A percentile compares a stretch with the other conserved stretches of the same genome.
Evolutionary conservation across 2,888 invertebrate genomes (phyloP).

Genomic region (Parnassius smintheus): DNA sequence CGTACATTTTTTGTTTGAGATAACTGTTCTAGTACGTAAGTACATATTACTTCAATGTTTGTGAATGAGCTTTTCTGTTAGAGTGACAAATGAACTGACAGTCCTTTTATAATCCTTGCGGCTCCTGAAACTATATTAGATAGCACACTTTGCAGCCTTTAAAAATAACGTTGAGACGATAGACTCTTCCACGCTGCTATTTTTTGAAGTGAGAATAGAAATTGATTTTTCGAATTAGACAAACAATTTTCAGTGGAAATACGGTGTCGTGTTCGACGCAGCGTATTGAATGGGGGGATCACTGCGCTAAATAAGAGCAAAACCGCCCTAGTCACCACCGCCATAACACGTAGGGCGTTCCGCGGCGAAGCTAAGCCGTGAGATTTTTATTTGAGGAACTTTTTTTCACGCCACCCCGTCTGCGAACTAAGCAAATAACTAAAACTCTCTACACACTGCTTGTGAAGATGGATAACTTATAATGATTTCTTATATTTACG

Average conservation of each 20-base stretch:
- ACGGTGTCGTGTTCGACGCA: slow-evolving; percentile 27
- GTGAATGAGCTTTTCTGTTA: too few species aligned
- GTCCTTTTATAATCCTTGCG: too few species aligned
- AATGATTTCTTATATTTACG: too few species aligned
- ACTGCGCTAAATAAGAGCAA: slow-evolving; percentile 39
- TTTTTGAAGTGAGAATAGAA: slow-evolving; percentile 13
- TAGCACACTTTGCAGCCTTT: too few species aligned
- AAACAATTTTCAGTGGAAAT: slow-evolving; percentile 23
- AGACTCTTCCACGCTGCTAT: neutral
- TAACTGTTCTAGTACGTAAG: too few species aligned
- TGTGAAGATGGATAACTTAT: neutral
- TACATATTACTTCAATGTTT: too few species aligned
- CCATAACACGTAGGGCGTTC: slow-evolving; percentile 62
- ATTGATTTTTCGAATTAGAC: slow-evolving; percentile 23
- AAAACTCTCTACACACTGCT: slow-evolving; percentile 43
- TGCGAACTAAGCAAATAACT: slow-evolving; percentile 76
- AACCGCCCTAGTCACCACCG: slow-evolving; percentile 59
- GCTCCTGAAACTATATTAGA: too few species aligned
- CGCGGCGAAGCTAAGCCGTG: slow-evolving; percentile 50
- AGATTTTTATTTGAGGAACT: slow-evolving; percentile 76
- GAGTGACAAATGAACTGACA: too few species aligned
- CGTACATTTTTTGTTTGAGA: too few species aligned
- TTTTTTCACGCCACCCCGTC: slow-evolving; percentile 72
- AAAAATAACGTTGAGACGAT: too few species aligned
- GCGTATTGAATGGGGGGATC: slow-evolving; percentile 35